Conservation (phyloP, 1,140 invertebrate genomes). For the Apis mellifera region DNA sequence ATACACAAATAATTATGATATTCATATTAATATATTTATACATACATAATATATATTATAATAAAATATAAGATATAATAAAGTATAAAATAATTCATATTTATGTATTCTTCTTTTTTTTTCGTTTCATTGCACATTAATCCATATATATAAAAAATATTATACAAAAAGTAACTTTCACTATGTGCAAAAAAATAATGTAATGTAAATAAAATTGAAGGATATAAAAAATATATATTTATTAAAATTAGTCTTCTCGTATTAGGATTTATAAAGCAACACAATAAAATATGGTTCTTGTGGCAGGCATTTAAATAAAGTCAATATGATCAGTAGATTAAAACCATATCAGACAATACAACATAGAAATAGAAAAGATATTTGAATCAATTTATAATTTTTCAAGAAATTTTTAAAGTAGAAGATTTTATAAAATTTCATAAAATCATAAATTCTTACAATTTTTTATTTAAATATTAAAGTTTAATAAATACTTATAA, state of each 20-base stretch:
- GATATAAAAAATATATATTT: slow-evolving; percentile 23
- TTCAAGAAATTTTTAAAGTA: background rate
- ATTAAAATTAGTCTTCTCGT: slow-evolving; percentile 28
- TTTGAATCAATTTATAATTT: background rate
- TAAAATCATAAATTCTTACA: background rate
- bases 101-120: background rate
- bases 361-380: background rate
- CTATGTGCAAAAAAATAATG: background rate
- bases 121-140: background rate
- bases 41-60: slow-evolving; percentile 17
- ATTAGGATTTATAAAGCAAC: slow-evolving; percentile 46
- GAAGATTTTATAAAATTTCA: background rate
- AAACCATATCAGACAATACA: slow-evolving; percentile 29
- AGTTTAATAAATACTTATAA: no score
- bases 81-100: background rate
- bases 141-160: background rate
- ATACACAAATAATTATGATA: slow-evolving; percentile 6
- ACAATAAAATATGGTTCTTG: background rate
- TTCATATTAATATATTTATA: slow-evolving; percentile 20
- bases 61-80: background rate
- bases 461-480: no score
- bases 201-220: slow-evolving; percentile 12
- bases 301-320: slow-evolving; percentile 13
- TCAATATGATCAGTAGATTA: slow-evolving; percentile 30
- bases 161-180: background rate